These are phyloP conservation scores for Pseudomugil tenellus DNA, from an alignment of 2,797 vertebrate species.

Conservation along the genomic window DNA sequence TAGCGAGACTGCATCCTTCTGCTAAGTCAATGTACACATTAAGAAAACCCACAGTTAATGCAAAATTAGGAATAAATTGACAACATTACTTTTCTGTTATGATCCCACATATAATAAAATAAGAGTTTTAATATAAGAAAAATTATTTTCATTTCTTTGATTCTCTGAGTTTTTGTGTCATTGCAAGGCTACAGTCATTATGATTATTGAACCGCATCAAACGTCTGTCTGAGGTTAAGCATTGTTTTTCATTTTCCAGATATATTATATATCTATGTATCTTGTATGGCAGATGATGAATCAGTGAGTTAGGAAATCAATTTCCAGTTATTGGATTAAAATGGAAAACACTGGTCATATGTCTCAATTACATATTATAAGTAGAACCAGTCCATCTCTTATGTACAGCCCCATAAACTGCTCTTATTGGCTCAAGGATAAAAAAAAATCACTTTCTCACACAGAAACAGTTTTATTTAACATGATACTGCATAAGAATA, in stretches of 20 bases:
- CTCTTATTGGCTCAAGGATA: too few relatives aligned
- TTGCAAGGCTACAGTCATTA: background rate
- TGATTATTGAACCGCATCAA: conserved; percentile 4
- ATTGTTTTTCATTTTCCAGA: background rate
- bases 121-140: background rate
- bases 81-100: background rate
- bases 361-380: conserved; percentile 33
- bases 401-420: conserved; percentile 7
- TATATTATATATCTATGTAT: background rate
- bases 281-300: conserved; percentile 15
- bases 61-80: conserved; percentile 3
- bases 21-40: conserved; percentile 40
- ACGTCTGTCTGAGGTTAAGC: background rate
- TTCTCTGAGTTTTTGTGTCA: conserved; percentile 8
- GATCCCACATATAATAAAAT: background rate
- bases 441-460: too few relatives aligned
- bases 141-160: background rate
- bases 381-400: background rate
- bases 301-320: conserved; percentile 36
- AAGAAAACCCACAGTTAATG: conserved; percentile 20
- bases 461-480: conserved; percentile 21
- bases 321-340: conserved; percentile 36
- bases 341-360: conserved; percentile 22
- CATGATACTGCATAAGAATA: background rate
- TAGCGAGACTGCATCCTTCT: conserved; percentile 8